Percentiles rank a stretch among this genome's conserved stretches.
Conservation (phyloP, 35 echinoderm and acorn worm genomes). For the Heliocidaris tuberculata region DNA sequence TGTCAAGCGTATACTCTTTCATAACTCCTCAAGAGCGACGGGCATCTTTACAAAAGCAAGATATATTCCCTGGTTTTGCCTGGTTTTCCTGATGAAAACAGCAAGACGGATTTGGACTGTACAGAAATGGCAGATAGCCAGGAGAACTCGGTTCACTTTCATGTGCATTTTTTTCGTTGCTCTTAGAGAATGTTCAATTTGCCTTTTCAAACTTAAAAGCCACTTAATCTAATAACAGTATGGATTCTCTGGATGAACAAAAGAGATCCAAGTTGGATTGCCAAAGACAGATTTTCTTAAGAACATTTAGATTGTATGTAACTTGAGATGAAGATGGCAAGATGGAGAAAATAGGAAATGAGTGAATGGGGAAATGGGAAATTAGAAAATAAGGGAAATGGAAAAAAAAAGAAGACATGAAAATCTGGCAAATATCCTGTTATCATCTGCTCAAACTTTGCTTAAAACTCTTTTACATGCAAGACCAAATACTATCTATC, state of each 20-base stretch:
- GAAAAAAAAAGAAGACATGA: not conserved
- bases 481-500: not conserved
- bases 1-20: conserved; percentile 11
- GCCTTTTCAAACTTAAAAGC: not conserved
- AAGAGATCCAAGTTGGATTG: too few relatives aligned
- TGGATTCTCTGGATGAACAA: not conserved
- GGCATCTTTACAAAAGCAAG: not conserved
- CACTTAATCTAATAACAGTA: conserved; percentile 4
- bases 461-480: too few relatives aligned
- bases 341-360: not conserved
- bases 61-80: not conserved
- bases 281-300: too few relatives aligned
- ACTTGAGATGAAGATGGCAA: not conserved
- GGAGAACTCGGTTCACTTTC: not conserved
- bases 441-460: not conserved
- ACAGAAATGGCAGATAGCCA: not conserved
- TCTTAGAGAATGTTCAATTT: not conserved
- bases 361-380: not conserved
- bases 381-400: not conserved
- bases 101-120: not conserved
- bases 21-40: not conserved
- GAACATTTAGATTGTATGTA: too few relatives aligned
- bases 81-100: not conserved
- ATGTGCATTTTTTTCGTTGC: not conserved
- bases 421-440: not conserved